Evolutionary conservation across 1,140 invertebrate genomes (phyloP).

Genomic region (Aphidius ervi): DNA sequence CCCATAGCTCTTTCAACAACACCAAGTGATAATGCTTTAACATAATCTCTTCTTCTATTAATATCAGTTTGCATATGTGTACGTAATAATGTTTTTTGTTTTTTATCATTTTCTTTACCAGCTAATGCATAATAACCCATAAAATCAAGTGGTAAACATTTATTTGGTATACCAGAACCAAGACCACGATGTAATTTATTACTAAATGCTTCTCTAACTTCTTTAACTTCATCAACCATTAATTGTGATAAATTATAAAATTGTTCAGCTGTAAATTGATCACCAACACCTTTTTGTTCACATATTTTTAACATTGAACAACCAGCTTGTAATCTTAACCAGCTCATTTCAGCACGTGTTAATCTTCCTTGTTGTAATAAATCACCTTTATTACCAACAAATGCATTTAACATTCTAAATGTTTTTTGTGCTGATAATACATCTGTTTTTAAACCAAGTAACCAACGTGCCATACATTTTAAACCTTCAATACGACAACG

Average conservation of each 20-base stretch:
- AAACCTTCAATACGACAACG: constrained; percentile 90
- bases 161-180: constrained; percentile 74
- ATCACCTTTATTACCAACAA: constrained; percentile 86
- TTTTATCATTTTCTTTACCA: constrained; percentile 79
- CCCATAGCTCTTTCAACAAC: constrained; percentile 54
- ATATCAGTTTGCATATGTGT: constrained; percentile 84
- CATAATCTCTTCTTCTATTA: constrained; percentile 83
- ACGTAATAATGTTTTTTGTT: constrained; percentile 63
- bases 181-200: constrained; percentile 89
- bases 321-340: constrained; percentile 84
- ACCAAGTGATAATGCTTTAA: constrained; percentile 69
- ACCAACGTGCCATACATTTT: constrained; percentile 94
- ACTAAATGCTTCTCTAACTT: constrained; percentile 88
- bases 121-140: constrained; percentile 92
- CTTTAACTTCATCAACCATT: constrained; percentile 83
- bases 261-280: constrained; percentile 90
- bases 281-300: constrained; percentile 91
- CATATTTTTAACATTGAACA: constrained; percentile 95
- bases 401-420: constrained; percentile 85
- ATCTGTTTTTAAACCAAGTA: constrained; percentile 85
- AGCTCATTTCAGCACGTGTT: constrained; percentile 83
- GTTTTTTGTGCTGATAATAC: constrained; percentile 89
- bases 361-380: constrained; percentile 71
- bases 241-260: constrained; percentile 90
- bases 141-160: constrained; percentile 91